Evolutionary conservation across 2,888 invertebrate species (phyloP), one percentile per base, ranked within the genome.

Genomic region (Chalcosyrphus nemorum): DNA sequence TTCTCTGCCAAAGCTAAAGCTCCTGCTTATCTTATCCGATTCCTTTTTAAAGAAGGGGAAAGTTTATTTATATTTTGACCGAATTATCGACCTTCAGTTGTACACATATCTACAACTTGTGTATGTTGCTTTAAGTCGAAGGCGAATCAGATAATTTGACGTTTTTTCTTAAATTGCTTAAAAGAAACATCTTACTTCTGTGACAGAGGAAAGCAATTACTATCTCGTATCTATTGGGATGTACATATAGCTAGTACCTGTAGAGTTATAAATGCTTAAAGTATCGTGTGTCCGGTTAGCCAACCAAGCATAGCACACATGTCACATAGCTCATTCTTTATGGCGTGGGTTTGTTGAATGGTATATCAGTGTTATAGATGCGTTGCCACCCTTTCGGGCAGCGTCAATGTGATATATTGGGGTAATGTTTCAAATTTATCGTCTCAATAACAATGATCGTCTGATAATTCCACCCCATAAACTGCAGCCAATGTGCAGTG

Each of bases 381-480:
- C 24, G 41, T 21, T 24, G 27, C 66, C 41, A 66, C 52, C 66
- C 66, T 66, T 52, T 38, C 38, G 15, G n/a, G 24, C 5, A 66
- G 43, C 24, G 52, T 17, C 38, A 52, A 52, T 29, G 38, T 68
- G 70, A 70, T 70, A 56, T 70, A 70, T 63, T 43, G 17, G 19
- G 56, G 43, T 54, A 56, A 70, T 70, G 70, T 56, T 70, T 70
- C 56, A 70, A 70, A 56, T 70, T 70, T 70, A 70, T 70, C 70
- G 70, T 32, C 56, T 29, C 56, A 70, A 70, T 70, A 70, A 70
- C 45, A 70, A 45, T 56, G 70, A 70, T 70, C 56, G 27, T 43
- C 70, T 29, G 70, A 70, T 70, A 70, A 70, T 70, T 70, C 70
- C 70, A 70, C 70, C 70, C 32, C 70, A 70, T 70, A 56, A 56